A percentile compares a stretch with the other conserved stretches of the same genome.
phyloP scores from a whole-genome alignment of 2,113 vertebrate genomes.

The Ceyx melanurus region DNA sequence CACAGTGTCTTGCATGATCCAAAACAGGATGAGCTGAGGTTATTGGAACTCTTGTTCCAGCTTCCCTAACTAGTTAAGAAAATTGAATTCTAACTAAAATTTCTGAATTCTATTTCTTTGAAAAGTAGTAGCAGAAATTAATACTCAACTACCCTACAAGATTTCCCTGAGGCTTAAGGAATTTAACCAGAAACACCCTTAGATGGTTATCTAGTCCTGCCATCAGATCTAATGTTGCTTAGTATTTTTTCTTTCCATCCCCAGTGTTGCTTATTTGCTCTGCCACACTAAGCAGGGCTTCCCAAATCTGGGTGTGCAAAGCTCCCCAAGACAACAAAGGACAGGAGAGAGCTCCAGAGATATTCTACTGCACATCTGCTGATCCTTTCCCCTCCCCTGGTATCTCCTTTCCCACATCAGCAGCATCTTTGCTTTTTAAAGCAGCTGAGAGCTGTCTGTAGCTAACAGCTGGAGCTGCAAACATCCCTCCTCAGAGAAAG shows the following conservation, averaged over 20 bases:
- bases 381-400: not conserved
- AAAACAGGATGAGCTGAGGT: not conserved
- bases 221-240: not conserved
- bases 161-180: not conserved
- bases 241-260: not conserved
- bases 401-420: not conserved
- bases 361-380: not conserved
- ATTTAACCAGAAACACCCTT: not conserved
- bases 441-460: not conserved
- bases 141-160: not conserved
- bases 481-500: not conserved
- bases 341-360: not conserved
- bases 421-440: not conserved
- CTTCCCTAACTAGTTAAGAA: not conserved
- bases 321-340: not conserved
- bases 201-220: not conserved
- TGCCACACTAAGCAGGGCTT: not conserved
- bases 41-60: not conserved
- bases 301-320: not conserved
- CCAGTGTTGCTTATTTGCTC: not conserved
- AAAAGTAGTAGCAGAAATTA: not conserved
- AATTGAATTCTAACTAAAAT: not conserved
- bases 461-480: not conserved
- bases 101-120: not conserved
- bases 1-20: accelerated